Evolutionary conservation across 2,888 invertebrate species (phyloP).

Genomic region (Arrhopalites spinosus): DNA sequence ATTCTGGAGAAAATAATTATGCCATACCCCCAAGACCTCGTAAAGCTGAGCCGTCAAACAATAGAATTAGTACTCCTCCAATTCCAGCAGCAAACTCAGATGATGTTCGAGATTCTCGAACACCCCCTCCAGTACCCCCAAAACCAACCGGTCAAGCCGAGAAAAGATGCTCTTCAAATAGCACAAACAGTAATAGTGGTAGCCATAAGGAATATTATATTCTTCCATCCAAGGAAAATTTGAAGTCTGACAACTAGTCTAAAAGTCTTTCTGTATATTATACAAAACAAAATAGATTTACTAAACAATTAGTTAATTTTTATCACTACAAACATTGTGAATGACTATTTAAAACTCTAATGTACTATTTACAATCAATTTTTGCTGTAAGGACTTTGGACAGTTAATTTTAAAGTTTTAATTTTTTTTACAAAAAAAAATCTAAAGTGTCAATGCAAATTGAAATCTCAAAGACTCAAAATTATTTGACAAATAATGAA

Average conservation of each 20-base stretch:
- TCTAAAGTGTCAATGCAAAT: too few relatives aligned
- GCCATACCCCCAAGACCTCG: slow-evolving; percentile 8
- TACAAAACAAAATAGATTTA: too few relatives aligned
- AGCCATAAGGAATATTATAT: slow-evolving; percentile 50
- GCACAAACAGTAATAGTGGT: slow-evolving; percentile 23
- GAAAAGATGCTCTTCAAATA: slow-evolving; percentile 3
- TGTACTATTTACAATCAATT: too few relatives aligned
- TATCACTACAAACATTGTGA: background rate
- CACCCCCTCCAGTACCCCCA: slow-evolving; percentile 28
- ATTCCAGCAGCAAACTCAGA: slow-evolving; percentile 8
- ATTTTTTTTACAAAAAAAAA: too few relatives aligned
- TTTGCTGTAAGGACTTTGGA: too few relatives aligned
- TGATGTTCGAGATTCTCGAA: slow-evolving; percentile 35
- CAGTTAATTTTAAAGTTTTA: too few relatives aligned
- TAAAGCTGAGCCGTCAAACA: slow-evolving; percentile 11
- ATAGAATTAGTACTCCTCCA: slow-evolving; percentile 13
- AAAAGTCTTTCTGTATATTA: background rate
- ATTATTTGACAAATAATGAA: too few relatives aligned
- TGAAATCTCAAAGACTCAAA: too few relatives aligned
- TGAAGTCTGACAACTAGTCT: slow-evolving; percentile 33
- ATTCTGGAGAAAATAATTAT: slow-evolving; percentile 29
- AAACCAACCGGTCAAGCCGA: background rate
- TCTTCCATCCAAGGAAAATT: slow-evolving; percentile 20
- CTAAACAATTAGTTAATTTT: background rate
- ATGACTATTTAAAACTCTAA: background rate